Evolutionary conservation across 2,113 vertebrate species (phyloP), one percentile per base, ranked within the genome.

Genomic region (Sylvietta virens): DNA sequence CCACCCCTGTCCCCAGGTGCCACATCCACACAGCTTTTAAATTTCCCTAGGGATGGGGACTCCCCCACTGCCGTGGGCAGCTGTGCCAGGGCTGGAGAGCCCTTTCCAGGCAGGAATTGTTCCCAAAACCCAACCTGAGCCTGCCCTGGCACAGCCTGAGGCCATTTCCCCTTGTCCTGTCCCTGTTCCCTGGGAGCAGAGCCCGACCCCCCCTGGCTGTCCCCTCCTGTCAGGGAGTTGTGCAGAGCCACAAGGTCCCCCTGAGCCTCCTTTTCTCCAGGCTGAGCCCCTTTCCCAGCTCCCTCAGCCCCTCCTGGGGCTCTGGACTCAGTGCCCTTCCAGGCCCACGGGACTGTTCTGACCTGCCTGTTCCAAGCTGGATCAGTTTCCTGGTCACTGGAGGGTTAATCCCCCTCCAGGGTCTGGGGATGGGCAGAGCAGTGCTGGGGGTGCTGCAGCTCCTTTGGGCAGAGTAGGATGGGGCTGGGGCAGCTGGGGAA

Each of bases 31-130:
- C 1, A 5, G 33, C 15, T 56, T n/a, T 47, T 8, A 39, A 64
- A 73, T 10, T 3, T 12, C 19, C 1, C 9, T 0, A 10, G 27
- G 23, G 10, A 6, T 27, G 23, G n/a, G 11, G 9, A 45, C 6
- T 27, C 13, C 58, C 62, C 4, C 31, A 0, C 17, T 33, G 47
- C 26, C 54, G 66, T 31, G 37, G 47, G 56, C 39, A 71, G 56
- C 56, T 61, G 47, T 26, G 24, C 56, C 21, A 31, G 37, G 47
- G 39, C 3, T 19, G 40, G 9, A 12, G 3, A 39, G 3, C 2
- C 48, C 40, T 56, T 73, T 56, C 50, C 50, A 64, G 0, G 50
- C 0, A 28, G 58, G 28, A 40, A 84, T 64, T 84, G 0, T 15
- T 39, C 67, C 1, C 16, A 27, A 6, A 4, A 6, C 1, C 56